Conservation (phyloP, 2,888 invertebrate species). For the Drosophila emarginata region DNA sequence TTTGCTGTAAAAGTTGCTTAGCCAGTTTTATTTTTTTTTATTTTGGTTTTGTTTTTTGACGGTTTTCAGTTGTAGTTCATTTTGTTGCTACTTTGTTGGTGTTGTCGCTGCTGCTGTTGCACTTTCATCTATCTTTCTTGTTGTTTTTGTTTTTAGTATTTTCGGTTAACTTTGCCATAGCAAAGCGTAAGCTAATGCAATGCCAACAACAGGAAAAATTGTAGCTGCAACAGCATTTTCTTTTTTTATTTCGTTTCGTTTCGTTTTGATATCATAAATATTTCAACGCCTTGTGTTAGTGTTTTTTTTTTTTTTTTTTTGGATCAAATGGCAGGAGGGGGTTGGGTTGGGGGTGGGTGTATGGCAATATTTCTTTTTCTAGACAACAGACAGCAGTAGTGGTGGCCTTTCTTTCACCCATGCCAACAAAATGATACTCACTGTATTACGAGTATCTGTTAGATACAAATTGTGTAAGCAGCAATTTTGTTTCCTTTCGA, state of each 20-base stretch:
- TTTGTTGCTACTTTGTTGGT: constrained; percentile 22
- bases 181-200: constrained; percentile 39
- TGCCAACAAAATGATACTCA: constrained; percentile 27
- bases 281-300: constrained; percentile 65
- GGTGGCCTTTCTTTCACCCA: constrained; percentile 59
- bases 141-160: constrained; percentile 44
- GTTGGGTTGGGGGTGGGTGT: not conserved
- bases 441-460: constrained; percentile 25
- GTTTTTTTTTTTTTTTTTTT: constrained; percentile 12
- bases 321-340: no score
- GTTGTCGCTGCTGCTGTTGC: constrained; percentile 44
- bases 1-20: constrained; percentile 64
- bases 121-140: constrained; percentile 65
- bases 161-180: constrained; percentile 48
- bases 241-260: constrained; percentile 31
- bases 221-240: constrained; percentile 53
- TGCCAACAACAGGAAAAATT: constrained; percentile 30
- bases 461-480: constrained; percentile 50
- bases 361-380: constrained; percentile 28
- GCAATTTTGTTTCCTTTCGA: constrained; percentile 33
- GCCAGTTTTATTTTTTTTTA: constrained; percentile 48
- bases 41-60: not conserved
- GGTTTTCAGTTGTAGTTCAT: constrained; percentile 21
- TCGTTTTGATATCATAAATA: constrained; percentile 57
- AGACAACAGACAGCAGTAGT: constrained; percentile 1